Evolutionary conservation across 2,797 vertebrate species (phyloP).

Genomic region (Enteromius thamalakanensis): DNA sequence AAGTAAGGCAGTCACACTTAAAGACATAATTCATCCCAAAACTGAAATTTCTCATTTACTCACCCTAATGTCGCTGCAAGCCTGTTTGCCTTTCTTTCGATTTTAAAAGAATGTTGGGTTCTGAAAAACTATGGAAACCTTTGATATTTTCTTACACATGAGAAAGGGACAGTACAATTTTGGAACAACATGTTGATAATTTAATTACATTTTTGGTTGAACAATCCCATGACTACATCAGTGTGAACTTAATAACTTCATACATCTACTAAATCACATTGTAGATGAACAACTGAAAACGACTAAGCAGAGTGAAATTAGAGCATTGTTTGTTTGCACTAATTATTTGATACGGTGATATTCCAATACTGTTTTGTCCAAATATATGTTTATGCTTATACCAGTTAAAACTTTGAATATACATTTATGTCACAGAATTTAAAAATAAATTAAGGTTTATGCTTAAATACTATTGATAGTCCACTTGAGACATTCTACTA

Average conservation of each 20-base stretch:
- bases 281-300: not conserved
- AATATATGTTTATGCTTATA: not conserved
- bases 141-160: not conserved
- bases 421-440: not conserved
- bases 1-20: not conserved
- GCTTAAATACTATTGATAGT: not conserved
- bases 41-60: not conserved
- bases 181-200: not conserved
- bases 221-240: not conserved
- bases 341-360: not conserved
- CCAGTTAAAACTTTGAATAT: not conserved
- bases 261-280: not conserved
- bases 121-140: not conserved
- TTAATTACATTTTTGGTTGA: not conserved
- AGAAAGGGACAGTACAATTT: not conserved
- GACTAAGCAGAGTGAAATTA: too few species aligned
- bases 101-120: not conserved
- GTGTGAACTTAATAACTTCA: not conserved
- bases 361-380: not conserved
- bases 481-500: too few species aligned
- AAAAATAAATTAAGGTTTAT: not conserved
- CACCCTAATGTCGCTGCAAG: not conserved
- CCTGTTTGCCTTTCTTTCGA: not conserved
- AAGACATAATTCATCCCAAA: not conserved
- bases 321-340: not conserved